Evolutionary conservation across 2,797 vertebrate genomes (phyloP).

Genomic region (Scolopax bukidnonensis): DNA sequence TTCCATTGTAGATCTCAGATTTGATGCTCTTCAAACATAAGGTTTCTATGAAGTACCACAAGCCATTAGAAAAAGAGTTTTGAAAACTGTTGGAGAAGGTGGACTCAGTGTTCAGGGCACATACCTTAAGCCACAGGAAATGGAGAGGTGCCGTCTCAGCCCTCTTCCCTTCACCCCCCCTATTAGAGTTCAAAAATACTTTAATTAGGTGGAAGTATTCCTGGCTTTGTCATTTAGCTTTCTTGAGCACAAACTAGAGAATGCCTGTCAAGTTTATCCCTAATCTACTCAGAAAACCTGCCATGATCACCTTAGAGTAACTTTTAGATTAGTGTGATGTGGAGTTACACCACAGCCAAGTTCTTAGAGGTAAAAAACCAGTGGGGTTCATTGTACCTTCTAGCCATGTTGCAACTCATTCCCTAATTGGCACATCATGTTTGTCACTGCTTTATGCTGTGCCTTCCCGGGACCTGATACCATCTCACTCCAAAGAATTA

Average conservation of each 20-base stretch:
- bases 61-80: background rate
- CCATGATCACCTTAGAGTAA: background rate
- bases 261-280: background rate
- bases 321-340: background rate
- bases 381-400: background rate
- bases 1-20: background rate
- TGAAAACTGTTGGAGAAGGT: background rate
- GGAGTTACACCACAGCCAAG: background rate
- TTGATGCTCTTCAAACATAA: background rate
- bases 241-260: background rate
- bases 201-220: background rate
- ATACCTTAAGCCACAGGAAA: background rate
- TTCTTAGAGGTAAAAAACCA: background rate
- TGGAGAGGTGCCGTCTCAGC: background rate
- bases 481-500: background rate
- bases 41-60: background rate
- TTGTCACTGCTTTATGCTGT: background rate
- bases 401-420: background rate
- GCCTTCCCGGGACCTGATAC: background rate
- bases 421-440: rapidly evolving
- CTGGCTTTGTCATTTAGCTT: background rate
- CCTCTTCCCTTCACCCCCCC: background rate
- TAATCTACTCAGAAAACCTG: slow-evolving; percentile 3
- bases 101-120: background rate
- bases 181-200: background rate